Base-by-base conservation (phyloP, 1,140 invertebrate genomes). In the Meloidogyne chitwoodi region DNA sequence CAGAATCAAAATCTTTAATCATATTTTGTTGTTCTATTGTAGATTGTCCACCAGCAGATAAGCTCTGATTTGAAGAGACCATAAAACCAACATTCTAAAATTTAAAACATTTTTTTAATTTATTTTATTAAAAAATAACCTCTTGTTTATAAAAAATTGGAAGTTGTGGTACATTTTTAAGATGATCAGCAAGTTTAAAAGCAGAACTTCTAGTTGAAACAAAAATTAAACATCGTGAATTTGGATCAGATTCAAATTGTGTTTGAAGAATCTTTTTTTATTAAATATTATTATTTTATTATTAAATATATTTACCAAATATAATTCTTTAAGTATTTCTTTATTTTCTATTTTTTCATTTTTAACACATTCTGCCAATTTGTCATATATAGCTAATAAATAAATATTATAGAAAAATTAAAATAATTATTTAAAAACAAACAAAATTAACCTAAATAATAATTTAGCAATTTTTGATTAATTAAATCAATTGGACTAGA, bases 181-280 rank as follows among this genome's bases (percentile, higher is more conserved):
- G 34, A 74, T 80, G 73, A 16, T 83, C 62, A n/a, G 69, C 48
- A 24, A 83, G 48, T 14, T 56, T 64, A 14, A 76, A 24, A n/a
- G 81, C 67, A 0, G 26, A 62, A 6, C 38, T 68, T 29, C 81
- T 70, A 16, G 70, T 80, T 22, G 81, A 68, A 8, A 83, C 83
- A 62, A 83, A 83, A 70, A 83, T 83, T 22, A 83, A 38, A 8
- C 78, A 73, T 1, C 83, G 65, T 0, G 81, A 79, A 22, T 84
- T 77, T 22, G 73, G 77, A 11, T 83, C 78, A n/a, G 74, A 62
- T 5, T 24, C 41, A 38, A 81, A 83, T 48, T 82, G 77, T 14
- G 73, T 63, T 14, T 31, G 19, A 26, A 83, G 69, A 38, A 80
- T 78, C n/a, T 66, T 56, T 29, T n/a, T 2, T 31, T 31, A 3